Evolutionary conservation across 2,113 vertebrate genomes (phyloP), one percentile per base, ranked within the genome.

Genomic region (Ptilorrhoa leucosticta): DNA sequence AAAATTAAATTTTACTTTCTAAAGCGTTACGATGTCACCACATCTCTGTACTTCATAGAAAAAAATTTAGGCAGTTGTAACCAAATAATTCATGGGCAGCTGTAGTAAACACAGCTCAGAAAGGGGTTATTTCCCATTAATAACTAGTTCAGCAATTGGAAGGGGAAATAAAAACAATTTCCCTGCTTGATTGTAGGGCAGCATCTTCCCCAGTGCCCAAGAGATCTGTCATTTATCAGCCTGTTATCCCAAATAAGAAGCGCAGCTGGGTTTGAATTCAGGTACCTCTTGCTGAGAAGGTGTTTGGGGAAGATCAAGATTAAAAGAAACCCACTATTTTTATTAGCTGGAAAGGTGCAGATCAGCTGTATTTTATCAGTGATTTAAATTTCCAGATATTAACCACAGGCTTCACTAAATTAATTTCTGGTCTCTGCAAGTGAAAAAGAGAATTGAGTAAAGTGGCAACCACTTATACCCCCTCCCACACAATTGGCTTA

Each of bases 381-480:
- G 22, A 54, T 70, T 80, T 69, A 80, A 39, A 14, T 45, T 88
- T 63, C 37, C 23, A 11, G 26, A 14, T 60, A 33, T 61, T 53
- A 72, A 72, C 23, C 42, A 33, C n/a, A 87, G 15, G 17, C 27
- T 39, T 23, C 14, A 53, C 12, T 60, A 44, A 33, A 80, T 39
- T 63, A 33, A 69, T 31, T 66, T 87, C 48, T 72, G 28, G 2
- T 31, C 26, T 85, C 47, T 61, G 48, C 15, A 47, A 37, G 7
- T 10, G 11, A 73, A 37, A 24, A 72, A 33, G 10, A 60, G 28
- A 35, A 63, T 6, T 69, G 15, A 33, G 4, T 19, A 33, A 60
- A 21, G 30, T 6, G 16, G 10, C 23, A 90, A 21, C 8, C 7
- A 39, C 1, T 8, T 27, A 50, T 10, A 64, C 2, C 1, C 5